These are phyloP conservation scores for Chesias legatella DNA, from an alignment of 2,888 invertebrate species.

Conservation along the genomic window DNA sequence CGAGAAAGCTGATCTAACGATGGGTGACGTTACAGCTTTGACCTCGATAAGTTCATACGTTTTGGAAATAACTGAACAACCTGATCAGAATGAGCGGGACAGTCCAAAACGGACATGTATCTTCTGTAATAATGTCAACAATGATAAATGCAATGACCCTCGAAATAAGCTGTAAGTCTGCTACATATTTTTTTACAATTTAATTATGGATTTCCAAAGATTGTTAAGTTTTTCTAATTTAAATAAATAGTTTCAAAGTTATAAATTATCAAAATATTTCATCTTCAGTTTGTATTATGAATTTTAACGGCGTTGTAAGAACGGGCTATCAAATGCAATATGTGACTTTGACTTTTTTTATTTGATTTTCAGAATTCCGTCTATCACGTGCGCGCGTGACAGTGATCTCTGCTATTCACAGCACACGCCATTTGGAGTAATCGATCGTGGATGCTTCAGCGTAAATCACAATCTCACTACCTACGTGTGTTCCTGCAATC, in stretches of 20 bases:
- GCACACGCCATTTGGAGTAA: slow-evolving; percentile 65
- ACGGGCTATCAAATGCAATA: neutral
- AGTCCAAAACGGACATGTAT: slow-evolving; percentile 49
- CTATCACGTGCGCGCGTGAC: slow-evolving; percentile 43
- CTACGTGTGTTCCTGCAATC: slow-evolving; percentile 64
- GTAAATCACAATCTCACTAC: slow-evolving; percentile 49
- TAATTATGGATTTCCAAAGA: neutral
- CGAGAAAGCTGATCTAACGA: slow-evolving; percentile 31
- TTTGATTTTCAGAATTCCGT: slow-evolving; percentile 48
- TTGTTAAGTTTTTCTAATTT: slow-evolving; percentile 1
- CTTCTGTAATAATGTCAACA: slow-evolving; percentile 49
- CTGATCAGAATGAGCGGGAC: slow-evolving; percentile 18
- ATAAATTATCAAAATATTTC: neutral
- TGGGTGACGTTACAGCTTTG: slow-evolving; percentile 7
- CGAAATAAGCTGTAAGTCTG: slow-evolving; percentile 53
- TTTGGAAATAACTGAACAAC: slow-evolving; percentile 6
- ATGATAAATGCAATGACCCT: slow-evolving; percentile 50
- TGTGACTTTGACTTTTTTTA: slow-evolving; percentile 23
- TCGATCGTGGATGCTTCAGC: slow-evolving; percentile 63
- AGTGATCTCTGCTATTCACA: slow-evolving; percentile 59
- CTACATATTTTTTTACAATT: no score
- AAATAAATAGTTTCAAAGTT: slow-evolving; percentile 1
- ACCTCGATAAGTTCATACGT: slow-evolving; percentile 11
- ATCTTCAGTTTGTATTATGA: no score
- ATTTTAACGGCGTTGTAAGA: no score